Evolutionary conservation across 2,797 vertebrate species (phyloP).

Genomic region (Periparus ater): DNA sequence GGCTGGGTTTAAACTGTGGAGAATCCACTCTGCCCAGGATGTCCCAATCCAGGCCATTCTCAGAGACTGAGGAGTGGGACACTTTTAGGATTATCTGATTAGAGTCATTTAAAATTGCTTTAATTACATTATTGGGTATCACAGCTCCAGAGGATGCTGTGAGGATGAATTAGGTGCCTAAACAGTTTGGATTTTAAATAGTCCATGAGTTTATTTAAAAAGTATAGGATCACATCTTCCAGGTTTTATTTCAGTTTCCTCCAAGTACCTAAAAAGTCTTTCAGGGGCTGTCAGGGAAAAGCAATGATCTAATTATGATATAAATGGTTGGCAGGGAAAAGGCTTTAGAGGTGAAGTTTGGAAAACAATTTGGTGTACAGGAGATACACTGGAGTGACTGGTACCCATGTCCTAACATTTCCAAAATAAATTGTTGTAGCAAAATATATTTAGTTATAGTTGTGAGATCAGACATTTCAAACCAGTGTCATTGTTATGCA

Average conservation of each 20-base stretch:
- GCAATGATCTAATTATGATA: not conserved
- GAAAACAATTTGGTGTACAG: not conserved
- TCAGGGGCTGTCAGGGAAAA: not conserved
- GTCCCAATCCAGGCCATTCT: not conserved
- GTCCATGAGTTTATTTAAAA: not conserved
- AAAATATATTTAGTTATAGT: not conserved
- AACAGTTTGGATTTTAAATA: conserved; percentile 45
- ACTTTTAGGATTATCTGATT: conserved; percentile 18
- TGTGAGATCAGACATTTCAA: not conserved
- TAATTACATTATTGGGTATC: conserved; percentile 17
- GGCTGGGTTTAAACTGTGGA: accelerated
- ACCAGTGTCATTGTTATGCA: accelerated
- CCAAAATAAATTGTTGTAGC: not conserved
- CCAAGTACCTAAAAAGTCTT: not conserved
- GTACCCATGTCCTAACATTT: not conserved
- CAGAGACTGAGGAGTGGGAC: not conserved
- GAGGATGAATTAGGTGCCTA: conserved; percentile 44
- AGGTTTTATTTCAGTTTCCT: conserved; percentile 4
- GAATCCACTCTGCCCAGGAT: not conserved
- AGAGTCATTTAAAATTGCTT: conserved; percentile 26
- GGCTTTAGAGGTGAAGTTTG: not conserved
- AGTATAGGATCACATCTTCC: not conserved
- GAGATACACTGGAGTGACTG: not conserved
- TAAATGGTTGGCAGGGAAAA: not conserved
- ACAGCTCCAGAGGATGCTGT: conserved; percentile 4